Evolutionary conservation across 30 jellyfish, hydroid and myxozoan genomes (phyloP), one percentile per base, ranked within the genome.

Genomic region (Catostylus mosaicus): DNA sequence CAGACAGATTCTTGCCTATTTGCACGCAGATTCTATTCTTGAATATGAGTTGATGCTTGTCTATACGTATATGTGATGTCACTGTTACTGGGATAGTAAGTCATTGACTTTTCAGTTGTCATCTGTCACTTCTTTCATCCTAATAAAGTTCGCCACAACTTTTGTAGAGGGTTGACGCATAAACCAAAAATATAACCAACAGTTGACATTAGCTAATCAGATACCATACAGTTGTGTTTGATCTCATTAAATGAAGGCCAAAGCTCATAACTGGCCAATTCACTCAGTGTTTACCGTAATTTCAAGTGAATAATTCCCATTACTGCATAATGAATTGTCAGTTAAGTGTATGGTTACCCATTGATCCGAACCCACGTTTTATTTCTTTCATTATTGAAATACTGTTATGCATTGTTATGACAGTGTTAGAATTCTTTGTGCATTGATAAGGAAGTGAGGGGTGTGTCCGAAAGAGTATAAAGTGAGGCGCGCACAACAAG

Each of bases 301-400:
- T 59, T 27, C n/a, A 35, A 23, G n/a, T 22, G 71, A 23, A 59
- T 24, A 59, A 59, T 27, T 59, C 71, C 71, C 71, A 59, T 59
- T 19, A 23, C 38, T 1, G 26, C 8, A 27, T 23, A 59, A 59
- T 59, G 19, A 19, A 52, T 52, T n/a, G 29, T 43, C 56, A 43
- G 8, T 43, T 16, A 43, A 16, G 16, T 52, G 30, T 59, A 1
- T 18, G 6, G 71, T 59, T 59, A 59, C 38, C 38, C 38, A 24
- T 27, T 59, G 71, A 59, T 59, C 19, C 71, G 32, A 27, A 37
- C 38, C 71, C n/a, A 59, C 43, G 38, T 3, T 59, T 24, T 27
- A 16, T 16, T n/a, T 59, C 71, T 7, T 4, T 27, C 30, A 59
- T 59, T 59, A 1, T 24, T 59, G 1, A 59, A 24, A 19, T 59